Evolutionary conservation across 2,888 invertebrate genomes (phyloP), one percentile per base, ranked within the genome.

Genomic region (Diaprepes abbreviatus): DNA sequence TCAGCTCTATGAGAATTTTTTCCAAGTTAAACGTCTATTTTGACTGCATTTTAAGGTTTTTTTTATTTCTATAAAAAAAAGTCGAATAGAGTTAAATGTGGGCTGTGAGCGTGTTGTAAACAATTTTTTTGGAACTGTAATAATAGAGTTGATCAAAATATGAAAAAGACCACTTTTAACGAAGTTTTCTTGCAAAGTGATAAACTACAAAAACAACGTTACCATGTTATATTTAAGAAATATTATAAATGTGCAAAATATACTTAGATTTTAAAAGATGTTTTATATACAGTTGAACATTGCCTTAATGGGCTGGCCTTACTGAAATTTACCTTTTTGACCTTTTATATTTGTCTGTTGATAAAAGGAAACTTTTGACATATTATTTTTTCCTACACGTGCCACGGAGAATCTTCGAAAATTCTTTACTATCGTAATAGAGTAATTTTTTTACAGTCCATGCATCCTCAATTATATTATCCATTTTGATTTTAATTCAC

Each of bases 251-350:
- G 64, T 55, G 64, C 64, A 64, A 55, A 64, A 57, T 55, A 55
- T 43, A 58, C 28, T 6, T 58, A 58, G 24, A 58, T 58, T 36
- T 43, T 31, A 57, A 36, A 43, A 58, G 17, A 55, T 55, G 54
- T 59, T 69, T 70, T 57, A 50, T 70, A 66, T 57, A 70, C 62
- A 65, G 60, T 75, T 74, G 74, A 77, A 75, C 79, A 78, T 76
- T 79, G 82, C 82, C 82, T 81, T 80, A 75, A 74, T 65, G 10
- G 80, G 81, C 80, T 79, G 80, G 82, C 81, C 81, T 82, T 82
- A 81, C 77, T 62, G 79, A 78, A 79, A 77, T 74, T 78, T 78
- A 77, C 78, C 80, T 79, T 76, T 79, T 77, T 78, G 78, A 78
- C 78, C 79, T 79, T 59, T 81, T 81, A 80, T 80, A 80, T 80